Conservation (phyloP, 2,888 invertebrate genomes). For the Megalurothrips usitatus region DNA sequence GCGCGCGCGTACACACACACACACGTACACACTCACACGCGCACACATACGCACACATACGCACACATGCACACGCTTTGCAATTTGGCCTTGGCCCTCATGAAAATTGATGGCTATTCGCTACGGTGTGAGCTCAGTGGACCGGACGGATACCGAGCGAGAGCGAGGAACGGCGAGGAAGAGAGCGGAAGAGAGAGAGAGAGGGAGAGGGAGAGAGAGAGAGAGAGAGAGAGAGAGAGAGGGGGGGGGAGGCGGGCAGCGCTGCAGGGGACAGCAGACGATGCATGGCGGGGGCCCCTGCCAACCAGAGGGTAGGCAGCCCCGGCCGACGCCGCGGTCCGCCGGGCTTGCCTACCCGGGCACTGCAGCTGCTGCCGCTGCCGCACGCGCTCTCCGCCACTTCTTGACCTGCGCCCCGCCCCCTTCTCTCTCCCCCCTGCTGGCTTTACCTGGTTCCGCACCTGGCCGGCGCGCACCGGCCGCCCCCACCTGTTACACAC, state of each 20-base stretch:
- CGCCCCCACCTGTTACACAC: not conserved
- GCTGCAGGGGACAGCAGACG: too few species aligned
- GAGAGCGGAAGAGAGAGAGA: not conserved
- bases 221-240: not conserved
- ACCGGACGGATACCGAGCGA: not conserved
- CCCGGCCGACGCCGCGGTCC: too few species aligned
- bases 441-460: not conserved
- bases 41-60: not conserved
- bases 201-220: not conserved
- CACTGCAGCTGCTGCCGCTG: too few species aligned
- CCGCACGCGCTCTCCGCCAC: not conserved
- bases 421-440: not conserved
- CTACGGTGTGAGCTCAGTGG: not conserved
- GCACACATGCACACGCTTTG: not conserved
- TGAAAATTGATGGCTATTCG: slow-evolving; percentile 22
- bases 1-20: not conserved
- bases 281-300: not conserved
- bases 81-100: slow-evolving; percentile 17
- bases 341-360: too few species aligned
- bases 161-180: not conserved
- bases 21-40: not conserved
- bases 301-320: not conserved
- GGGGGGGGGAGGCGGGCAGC: not conserved
- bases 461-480: too few species aligned
- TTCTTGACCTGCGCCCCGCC: not conserved